These are phyloP conservation scores for Phalacrocorax brasilianus DNA, from an alignment of 2,113 vertebrate genomes.

Conservation along the genomic window DNA sequence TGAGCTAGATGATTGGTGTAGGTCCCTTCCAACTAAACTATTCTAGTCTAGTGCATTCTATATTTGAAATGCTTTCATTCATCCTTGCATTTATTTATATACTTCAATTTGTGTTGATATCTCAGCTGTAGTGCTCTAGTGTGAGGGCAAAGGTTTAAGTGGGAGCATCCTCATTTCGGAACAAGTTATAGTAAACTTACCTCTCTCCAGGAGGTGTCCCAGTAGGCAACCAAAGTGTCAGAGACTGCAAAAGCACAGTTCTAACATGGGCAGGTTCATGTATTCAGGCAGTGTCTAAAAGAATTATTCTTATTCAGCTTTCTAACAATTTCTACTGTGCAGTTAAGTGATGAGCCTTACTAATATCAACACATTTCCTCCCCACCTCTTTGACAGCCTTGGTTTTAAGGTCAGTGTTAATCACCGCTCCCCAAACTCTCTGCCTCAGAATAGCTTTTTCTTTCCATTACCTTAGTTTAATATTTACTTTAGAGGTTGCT, in stretches of 20 bases:
- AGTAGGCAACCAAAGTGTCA: not conserved
- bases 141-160: not conserved
- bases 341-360: not conserved
- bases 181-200: not conserved
- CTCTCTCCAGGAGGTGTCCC: not conserved
- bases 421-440: not conserved
- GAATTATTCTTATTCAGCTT: not conserved
- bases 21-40: not conserved
- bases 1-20: not conserved
- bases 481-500: slow-evolving; percentile 33
- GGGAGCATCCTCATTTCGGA: not conserved
- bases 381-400: not conserved
- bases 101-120: not conserved
- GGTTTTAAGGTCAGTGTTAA: not conserved
- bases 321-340: not conserved
- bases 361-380: not conserved
- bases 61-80: not conserved
- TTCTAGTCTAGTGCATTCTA: not conserved
- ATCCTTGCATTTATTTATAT: not conserved
- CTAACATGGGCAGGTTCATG: not conserved
- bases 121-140: not conserved
- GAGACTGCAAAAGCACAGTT: not conserved
- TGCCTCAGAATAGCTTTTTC: not conserved
- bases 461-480: slow-evolving; percentile 51
- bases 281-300: not conserved